These are phyloP conservation scores for Dasyprocta punctata DNA, from an alignment of 2,113 vertebrate genomes.

Conservation along the genomic window DNA sequence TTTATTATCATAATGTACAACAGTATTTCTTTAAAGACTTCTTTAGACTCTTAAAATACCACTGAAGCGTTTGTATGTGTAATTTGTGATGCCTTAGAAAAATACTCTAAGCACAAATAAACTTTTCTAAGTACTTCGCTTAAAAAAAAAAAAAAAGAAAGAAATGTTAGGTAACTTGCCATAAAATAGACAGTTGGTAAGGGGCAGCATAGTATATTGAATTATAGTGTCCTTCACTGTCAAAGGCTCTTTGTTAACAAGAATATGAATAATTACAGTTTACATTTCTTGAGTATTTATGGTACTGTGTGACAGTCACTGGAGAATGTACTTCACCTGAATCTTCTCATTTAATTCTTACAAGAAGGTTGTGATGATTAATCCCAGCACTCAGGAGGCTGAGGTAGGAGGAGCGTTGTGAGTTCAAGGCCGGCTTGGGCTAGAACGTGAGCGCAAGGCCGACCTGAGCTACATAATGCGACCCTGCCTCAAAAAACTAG, in stretches of 20 bases:
- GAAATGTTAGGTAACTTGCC: not conserved
- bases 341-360: not conserved
- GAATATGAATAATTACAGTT: not conserved
- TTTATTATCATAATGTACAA: not conserved
- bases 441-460: too few relatives aligned
- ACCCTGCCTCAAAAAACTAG: too few relatives aligned
- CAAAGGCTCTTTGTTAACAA: not conserved
- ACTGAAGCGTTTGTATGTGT: conserved; percentile 59
- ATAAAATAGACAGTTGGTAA: not conserved
- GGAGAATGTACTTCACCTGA: not conserved
- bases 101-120: conserved; percentile 69
- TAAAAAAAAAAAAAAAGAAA: too few relatives aligned
- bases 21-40: conserved; percentile 39
- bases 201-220: not conserved
- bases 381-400: too few relatives aligned
- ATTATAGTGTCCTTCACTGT: not conserved
- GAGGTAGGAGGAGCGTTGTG: too few relatives aligned
- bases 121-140: conserved; percentile 73
- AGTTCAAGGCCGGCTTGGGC: too few relatives aligned
- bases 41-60: conserved; percentile 57
- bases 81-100: conserved; percentile 69
- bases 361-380: not conserved
- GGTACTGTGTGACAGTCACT: not conserved
- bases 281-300: not conserved
- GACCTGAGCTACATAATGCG: too few relatives aligned